Evolutionary conservation across 2,888 invertebrate species (phyloP).

Genomic region (Aporophyla nigra): DNA sequence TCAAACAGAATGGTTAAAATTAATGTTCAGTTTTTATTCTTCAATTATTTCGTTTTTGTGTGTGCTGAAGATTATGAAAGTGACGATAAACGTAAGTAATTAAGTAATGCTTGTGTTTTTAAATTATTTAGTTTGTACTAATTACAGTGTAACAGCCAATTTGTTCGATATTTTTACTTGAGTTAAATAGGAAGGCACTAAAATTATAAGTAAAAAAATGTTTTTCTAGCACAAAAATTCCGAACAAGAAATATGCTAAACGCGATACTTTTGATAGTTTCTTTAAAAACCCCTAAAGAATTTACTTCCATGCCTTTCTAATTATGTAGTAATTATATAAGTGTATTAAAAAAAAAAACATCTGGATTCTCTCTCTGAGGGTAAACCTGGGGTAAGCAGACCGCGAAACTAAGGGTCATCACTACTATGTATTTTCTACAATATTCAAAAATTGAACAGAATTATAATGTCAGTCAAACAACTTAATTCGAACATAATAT

Average conservation of each 20-base stretch:
- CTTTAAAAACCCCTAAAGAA: neutral
- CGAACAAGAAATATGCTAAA: neutral
- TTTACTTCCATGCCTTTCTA: neutral
- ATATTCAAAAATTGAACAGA: neutral
- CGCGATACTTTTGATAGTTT: neutral
- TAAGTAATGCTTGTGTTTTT: too few species aligned
- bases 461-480: neutral
- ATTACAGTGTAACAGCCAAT: neutral
- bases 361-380: too few species aligned
- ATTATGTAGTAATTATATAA: neutral
- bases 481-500: neutral
- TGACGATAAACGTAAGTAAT: conserved; percentile 80
- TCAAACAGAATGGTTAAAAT: conserved; percentile 70
- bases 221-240: neutral
- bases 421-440: neutral
- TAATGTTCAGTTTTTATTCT: conserved; percentile 68
- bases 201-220: neutral
- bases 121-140: neutral
- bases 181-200: neutral
- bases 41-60: conserved; percentile 69
- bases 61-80: conserved; percentile 79
- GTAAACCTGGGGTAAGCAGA: too few species aligned
- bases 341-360: neutral
- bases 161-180: neutral
- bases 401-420: too few species aligned